phyloP scores from a whole-genome alignment of 1,140 invertebrate genomes.

The Danaus plexippus region DNA sequence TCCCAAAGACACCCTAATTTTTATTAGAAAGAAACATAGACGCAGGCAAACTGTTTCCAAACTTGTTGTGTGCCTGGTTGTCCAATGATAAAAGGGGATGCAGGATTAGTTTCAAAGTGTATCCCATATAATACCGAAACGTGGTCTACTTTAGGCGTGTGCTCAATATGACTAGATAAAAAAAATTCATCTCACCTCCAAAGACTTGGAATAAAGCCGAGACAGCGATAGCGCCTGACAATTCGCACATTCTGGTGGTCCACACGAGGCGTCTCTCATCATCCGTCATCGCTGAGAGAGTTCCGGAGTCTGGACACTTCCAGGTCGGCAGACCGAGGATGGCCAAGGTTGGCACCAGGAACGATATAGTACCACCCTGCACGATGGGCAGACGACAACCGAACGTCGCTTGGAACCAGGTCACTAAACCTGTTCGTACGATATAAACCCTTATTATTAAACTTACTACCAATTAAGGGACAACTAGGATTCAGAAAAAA shows the following conservation, averaged over 20 bases:
- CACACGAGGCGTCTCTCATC: constrained; percentile 79
- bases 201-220: constrained; percentile 85
- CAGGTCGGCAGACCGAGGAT: constrained; percentile 84
- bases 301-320: constrained; percentile 78
- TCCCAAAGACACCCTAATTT: no score
- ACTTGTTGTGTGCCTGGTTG: no score
- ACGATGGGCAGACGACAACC: constrained; percentile 78
- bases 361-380: constrained; percentile 88
- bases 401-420: constrained; percentile 84
- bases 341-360: constrained; percentile 87
- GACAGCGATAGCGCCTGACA: constrained; percentile 89
- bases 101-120: no score
- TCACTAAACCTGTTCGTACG: constrained; percentile 77
- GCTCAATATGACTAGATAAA: no score
- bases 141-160: no score
- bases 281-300: constrained; percentile 72
- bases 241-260: constrained; percentile 84
- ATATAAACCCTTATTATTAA: neutral
- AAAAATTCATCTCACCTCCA: constrained; percentile 74
- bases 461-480: no score
- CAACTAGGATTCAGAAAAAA: no score
- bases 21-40: no score
- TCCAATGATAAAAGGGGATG: no score
- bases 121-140: no score
- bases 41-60: no score